phyloP scores from a whole-genome alignment of 2,113 vertebrate genomes.

The Phylloscopus trochiloides region DNA sequence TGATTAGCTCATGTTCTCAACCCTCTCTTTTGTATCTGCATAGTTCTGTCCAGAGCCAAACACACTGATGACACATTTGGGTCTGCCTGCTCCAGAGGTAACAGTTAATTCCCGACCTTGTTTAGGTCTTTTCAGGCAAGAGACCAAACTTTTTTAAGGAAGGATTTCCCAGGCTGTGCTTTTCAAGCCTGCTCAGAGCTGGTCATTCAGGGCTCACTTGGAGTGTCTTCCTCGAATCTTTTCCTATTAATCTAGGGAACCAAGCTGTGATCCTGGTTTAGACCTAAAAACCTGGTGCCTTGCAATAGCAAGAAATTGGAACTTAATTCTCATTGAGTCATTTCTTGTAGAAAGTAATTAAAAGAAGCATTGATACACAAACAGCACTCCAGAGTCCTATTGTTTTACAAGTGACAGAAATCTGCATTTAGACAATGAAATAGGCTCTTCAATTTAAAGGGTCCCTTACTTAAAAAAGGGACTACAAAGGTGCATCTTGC shows the following conservation, averaged over 20 bases:
- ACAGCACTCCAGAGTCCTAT: slow-evolving; percentile 62
- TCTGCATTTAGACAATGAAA: slow-evolving; percentile 74
- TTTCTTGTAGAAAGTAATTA: slow-evolving; percentile 72
- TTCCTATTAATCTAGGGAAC: not conserved
- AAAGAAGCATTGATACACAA: slow-evolving; percentile 74
- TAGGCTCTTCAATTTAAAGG: slow-evolving; percentile 71
- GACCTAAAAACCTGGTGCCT: slow-evolving; percentile 14
- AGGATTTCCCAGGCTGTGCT: slow-evolving; percentile 62
- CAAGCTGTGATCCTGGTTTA: slow-evolving; percentile 31
- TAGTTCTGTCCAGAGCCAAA: not conserved
- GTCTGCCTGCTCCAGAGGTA: not conserved
- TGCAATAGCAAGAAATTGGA: slow-evolving; percentile 41
- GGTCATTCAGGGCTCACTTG: not conserved
- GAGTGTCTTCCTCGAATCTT: slow-evolving; percentile 1
- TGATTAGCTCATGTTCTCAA: not conserved
- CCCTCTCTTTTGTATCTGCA: not conserved
- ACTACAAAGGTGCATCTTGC: slow-evolving; percentile 72
- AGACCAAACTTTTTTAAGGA: not conserved
- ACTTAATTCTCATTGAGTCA: slow-evolving; percentile 58
- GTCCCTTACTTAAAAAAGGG: slow-evolving; percentile 68
- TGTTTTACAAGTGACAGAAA: slow-evolving; percentile 76
- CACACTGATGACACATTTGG: not conserved
- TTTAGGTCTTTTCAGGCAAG: not conserved
- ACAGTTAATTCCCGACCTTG: not conserved
- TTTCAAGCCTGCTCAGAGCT: slow-evolving; percentile 51